These are phyloP conservation scores for Hemibagrus wyckioides DNA, from an alignment of 2,113 vertebrate genomes.

Conservation along the genomic window DNA sequence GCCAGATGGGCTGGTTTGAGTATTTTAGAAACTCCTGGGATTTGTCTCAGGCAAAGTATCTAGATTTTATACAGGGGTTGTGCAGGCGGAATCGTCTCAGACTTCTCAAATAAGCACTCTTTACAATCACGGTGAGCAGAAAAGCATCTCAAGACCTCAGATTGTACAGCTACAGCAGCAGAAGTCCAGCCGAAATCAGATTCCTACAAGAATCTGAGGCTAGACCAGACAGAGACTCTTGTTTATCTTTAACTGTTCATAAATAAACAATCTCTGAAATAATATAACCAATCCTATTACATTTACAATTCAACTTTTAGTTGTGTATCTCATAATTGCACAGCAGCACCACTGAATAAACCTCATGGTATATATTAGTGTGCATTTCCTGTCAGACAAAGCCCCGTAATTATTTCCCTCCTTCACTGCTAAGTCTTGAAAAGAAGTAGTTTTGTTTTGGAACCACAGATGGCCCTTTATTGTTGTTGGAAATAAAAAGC, in stretches of 20 bases:
- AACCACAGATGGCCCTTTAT: background rate
- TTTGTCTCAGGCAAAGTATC: background rate
- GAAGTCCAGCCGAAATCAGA: too few relatives aligned
- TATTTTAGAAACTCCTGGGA: background rate
- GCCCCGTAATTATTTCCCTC: slow-evolving; percentile 3
- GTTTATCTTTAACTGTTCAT: background rate
- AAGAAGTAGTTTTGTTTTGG: background rate
- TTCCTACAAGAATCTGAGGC: background rate
- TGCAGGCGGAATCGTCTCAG: background rate
- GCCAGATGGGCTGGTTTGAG: background rate
- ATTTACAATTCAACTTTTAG: background rate
- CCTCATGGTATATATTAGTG: background rate
- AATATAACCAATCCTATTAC: background rate
- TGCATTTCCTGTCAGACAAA: background rate
- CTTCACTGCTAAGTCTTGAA: background rate
- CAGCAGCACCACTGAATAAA: background rate
- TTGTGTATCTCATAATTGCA: background rate
- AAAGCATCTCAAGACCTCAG: background rate
- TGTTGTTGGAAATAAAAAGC: background rate
- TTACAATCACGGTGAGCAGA: background rate
- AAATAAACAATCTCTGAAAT: background rate
- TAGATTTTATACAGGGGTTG: background rate
- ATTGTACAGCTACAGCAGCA: background rate
- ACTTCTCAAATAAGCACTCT: background rate
- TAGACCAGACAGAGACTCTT: background rate